phyloP scores from a whole-genome alignment of 2,797 vertebrate species.

The Poeciliopsis infans region DNA sequence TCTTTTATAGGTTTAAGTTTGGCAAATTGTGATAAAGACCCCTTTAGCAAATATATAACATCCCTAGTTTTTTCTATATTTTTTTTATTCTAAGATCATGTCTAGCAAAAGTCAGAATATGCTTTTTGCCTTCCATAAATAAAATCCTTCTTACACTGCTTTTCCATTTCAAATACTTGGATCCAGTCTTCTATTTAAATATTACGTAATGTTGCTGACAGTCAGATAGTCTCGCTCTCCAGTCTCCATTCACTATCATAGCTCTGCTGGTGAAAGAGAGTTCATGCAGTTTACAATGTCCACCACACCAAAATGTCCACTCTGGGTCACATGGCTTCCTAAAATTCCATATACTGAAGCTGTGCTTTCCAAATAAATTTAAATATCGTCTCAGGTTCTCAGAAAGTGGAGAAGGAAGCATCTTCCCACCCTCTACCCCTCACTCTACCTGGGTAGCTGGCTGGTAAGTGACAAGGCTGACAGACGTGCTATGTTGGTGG shows the following conservation, averaged over 20 bases:
- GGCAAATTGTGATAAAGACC: not conserved
- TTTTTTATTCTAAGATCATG: not conserved
- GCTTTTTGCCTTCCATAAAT: not conserved
- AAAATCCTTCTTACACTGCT: too few relatives aligned
- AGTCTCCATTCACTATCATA: too few relatives aligned
- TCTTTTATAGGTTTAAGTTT: too few relatives aligned
- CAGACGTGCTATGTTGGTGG: constrained; percentile 90
- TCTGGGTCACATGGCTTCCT: not conserved
- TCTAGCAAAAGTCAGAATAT: not conserved
- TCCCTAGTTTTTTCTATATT: not conserved
- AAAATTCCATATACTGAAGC: not conserved
- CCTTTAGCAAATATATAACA: not conserved
- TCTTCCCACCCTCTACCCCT: constrained; percentile 44
- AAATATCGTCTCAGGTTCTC: constrained; percentile 37
- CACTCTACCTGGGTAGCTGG: constrained; percentile 73
- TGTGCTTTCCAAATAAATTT: constrained; percentile 59
- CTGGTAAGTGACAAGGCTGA: constrained; percentile 90
- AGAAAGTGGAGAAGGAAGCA: constrained; percentile 17
- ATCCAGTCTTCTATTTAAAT: not conserved
- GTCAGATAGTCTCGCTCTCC: not conserved
- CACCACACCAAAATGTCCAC: not conserved
- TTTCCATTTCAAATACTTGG: not conserved
- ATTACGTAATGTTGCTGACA: not conserved
- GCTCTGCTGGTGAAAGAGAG: not conserved
- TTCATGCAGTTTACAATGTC: not conserved